Evolutionary conservation across 1,140 invertebrate genomes (phyloP).

Genomic region (Hylaeus volcanicus): DNA sequence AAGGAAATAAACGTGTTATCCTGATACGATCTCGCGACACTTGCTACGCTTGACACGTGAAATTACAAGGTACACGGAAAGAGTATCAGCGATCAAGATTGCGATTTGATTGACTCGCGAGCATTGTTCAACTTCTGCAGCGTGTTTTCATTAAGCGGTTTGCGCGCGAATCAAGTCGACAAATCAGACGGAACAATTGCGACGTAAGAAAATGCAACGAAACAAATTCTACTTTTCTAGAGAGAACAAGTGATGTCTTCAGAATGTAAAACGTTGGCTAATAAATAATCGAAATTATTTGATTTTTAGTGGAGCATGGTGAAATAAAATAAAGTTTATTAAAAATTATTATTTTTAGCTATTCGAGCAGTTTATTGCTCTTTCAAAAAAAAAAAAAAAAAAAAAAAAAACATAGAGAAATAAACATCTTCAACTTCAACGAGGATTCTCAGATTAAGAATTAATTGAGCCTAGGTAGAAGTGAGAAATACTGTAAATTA

Average conservation of each 20-base stretch:
- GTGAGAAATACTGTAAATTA: no score
- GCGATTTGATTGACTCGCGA: conserved; percentile 11
- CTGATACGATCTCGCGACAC: conserved; percentile 16
- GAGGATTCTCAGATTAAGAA: no score
- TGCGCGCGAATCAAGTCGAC: not conserved
- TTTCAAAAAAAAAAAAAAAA: no score
- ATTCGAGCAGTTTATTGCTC: no score
- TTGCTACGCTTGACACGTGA: conserved; percentile 21
- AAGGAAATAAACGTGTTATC: conserved; percentile 25
- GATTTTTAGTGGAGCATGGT: not conserved
- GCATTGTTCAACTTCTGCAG: not conserved
- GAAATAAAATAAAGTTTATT: not conserved
- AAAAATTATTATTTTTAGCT: not conserved
- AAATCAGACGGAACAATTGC: not conserved
- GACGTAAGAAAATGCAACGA: not conserved
- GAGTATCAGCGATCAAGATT: conserved; percentile 19
- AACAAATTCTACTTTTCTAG: not conserved
- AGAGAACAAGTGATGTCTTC: not conserved
- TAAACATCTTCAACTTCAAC: no score
- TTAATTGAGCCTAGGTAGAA: no score
- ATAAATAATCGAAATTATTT: not conserved
- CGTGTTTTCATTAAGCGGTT: not conserved
- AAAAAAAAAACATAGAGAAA: no score
- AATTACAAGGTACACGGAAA: conserved; percentile 18
- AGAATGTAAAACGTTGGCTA: no score